Percentiles rank a stretch among this genome's conserved stretches.
phyloP scores from a whole-genome alignment of 2,113 vertebrate species.

The Calidris pygmaea region DNA sequence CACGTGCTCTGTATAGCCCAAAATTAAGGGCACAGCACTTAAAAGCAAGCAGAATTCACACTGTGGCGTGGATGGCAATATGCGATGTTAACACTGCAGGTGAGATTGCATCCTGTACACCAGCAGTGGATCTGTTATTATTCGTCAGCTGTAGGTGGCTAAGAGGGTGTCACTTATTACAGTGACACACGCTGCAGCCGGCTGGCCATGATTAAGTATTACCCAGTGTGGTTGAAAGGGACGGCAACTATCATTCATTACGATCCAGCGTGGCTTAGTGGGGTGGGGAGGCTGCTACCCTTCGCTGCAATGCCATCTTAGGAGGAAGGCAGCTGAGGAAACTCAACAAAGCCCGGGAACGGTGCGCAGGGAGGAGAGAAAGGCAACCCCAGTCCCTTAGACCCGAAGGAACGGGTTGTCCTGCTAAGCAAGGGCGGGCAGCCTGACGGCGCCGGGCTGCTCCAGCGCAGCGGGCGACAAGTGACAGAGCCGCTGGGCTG shows the following conservation, averaged over 20 bases:
- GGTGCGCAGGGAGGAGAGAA: not conserved
- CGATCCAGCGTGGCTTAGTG: not conserved
- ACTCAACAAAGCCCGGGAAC: not conserved
- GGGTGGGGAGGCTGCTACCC: not conserved
- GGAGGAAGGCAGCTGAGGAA: not conserved
- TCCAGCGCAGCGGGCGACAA: not conserved
- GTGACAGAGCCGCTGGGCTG: not conserved
- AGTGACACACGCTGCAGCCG: constrained; percentile 35
- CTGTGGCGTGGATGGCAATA: not conserved
- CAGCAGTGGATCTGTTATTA: constrained; percentile 3
- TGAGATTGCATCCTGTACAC: not conserved
- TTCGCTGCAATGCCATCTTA: not conserved
- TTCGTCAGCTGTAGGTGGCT: constrained; percentile 33
- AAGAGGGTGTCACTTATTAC: constrained; percentile 22
- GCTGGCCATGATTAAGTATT: constrained; percentile 10
- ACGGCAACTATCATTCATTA: constrained; percentile 5
- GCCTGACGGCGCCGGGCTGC: not conserved
- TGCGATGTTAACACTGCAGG: not conserved
- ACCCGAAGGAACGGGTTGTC: not conserved
- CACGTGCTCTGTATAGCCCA: not conserved
- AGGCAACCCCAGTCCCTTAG: not conserved
- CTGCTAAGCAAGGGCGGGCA: not conserved
- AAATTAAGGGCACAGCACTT: not conserved
- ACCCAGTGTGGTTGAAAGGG: not conserved
- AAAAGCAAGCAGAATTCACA: not conserved